Evolutionary conservation across 1,140 invertebrate genomes (phyloP), one percentile per base, ranked within the genome.

Genomic region (Magallana ariakensis): DNA sequence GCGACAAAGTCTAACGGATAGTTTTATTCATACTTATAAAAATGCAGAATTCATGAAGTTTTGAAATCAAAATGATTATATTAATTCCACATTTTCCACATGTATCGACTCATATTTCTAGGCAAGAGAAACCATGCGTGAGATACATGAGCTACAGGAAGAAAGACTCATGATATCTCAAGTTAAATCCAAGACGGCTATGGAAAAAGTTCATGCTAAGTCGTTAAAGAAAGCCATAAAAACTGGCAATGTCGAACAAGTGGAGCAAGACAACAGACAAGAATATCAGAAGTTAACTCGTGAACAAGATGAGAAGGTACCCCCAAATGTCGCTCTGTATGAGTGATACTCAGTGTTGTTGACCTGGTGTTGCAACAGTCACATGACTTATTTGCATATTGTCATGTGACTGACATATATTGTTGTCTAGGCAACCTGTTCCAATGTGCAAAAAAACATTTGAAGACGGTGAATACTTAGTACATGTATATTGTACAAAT

Each of bases 231-330:
- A 93, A 84, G 90, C 90, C 26, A 81, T 88, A 85, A 93, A 91
- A 87, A 53, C 58, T 10, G 90, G 90, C 10, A 82, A 55, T 82
- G 84, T 82, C 1, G 90, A 93, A n/a, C 89, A 92, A 70, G 90
- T 90, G n/a, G 84, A 90, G 9, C 89, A 92, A 85, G 86, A 90
- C 16, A 91, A 93, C 85, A 92, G 87, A 66, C 88, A 93, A 88
- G 92, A 93, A 66, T 87, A 88, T 80, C 55, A 86, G 54, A 93
- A 91, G 80, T 62, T 94, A 53, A 86, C 93, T 0, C 91, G 92
- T 57, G 90, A 91, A 62, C 91, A 92, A 54, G 91, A 93, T 83
- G 91, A 93, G 22, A 91, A 94, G 89, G 92, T 92, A 85, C 75
- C 55, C 8, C 15, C 46, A 15, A 56, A 56, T 54, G 46, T 82